Evolutionary conservation across 2,113 vertebrate species (phyloP), one percentile per base, ranked within the genome.

Genomic region (Oreotrochilus melanogaster): DNA sequence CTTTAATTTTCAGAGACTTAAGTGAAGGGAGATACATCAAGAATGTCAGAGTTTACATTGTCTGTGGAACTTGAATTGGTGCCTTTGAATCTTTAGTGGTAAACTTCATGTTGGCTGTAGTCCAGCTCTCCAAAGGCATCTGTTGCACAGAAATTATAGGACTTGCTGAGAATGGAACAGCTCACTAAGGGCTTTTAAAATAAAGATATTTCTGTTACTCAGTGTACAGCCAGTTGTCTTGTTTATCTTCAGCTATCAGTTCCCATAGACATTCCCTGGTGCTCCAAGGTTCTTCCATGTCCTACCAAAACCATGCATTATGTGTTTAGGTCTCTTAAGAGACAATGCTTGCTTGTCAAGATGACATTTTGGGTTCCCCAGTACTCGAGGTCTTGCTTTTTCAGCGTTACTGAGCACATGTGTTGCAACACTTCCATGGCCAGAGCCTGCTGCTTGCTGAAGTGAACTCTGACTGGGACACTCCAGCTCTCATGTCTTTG

Each of bases 301-400:
- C 1, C 0, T 27, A 24, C 24, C 39, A 14, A 31, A 74, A 42
- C 22, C 0, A 0, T 25, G 28, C 4, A 5, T 58, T 57, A 22
- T 10, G 14, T 1, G 14, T 1, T 1, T 62, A 33, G 48, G 30
- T 23, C 35, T 67, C 33, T 65, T 28, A 17, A 31, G 8, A 39
- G 30, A 28, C 15, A 21, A 14, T 19, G 27, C 27, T 24, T 67
- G 33, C 15, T 72, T n/a, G 17, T 53, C 28, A 22, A 12, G 72
- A 28, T 33, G 45, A 72, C 8, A 24, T 73, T 54, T 43, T 27
- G 33, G 13, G 42, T 37, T 66, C 42, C 35, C 18, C 3, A 10
- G 1, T 30, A 30, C 28, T n/a, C 11, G 33, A 35, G n/a, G 28
- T 31, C 17, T 39, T 48, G 62, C 31, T 37, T 35, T 62, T 30